phyloP scores from a whole-genome alignment of 2,113 vertebrate genomes.

The Cryptomyrus ogoouensis region DNA sequence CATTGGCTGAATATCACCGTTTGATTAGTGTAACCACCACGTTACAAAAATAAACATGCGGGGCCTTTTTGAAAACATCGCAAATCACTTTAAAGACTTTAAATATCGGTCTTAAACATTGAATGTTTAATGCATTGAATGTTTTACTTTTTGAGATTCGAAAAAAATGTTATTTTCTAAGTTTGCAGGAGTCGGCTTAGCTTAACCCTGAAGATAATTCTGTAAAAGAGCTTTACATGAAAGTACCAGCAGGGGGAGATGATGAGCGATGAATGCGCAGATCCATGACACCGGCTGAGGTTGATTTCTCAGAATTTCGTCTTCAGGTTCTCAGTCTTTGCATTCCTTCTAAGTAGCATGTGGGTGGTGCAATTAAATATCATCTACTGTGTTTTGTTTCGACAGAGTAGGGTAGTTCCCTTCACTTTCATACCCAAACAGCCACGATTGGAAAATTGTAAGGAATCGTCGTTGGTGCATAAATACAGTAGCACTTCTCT shows the following conservation, averaged over 20 bases:
- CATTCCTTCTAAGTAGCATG: neutral
- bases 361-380: neutral
- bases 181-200: neutral
- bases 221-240: neutral
- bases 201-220: neutral
- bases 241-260: neutral
- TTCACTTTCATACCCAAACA: neutral
- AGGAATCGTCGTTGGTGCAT: neutral
- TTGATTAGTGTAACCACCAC: neutral
- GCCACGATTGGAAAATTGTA: neutral
- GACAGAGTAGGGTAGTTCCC: neutral
- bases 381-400: slow-evolving; percentile 6
- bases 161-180: neutral
- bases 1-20: neutral
- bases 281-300: neutral
- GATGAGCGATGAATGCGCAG: neutral
- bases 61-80: neutral
- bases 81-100: neutral
- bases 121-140: neutral
- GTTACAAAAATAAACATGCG: neutral
- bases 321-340: neutral
- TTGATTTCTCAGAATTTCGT: neutral
- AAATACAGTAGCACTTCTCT: neutral
- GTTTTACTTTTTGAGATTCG: neutral
- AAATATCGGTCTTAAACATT: neutral